phyloP scores from a whole-genome alignment of 2,113 vertebrate species.

The Melanotaenia duboulayi region DNA sequence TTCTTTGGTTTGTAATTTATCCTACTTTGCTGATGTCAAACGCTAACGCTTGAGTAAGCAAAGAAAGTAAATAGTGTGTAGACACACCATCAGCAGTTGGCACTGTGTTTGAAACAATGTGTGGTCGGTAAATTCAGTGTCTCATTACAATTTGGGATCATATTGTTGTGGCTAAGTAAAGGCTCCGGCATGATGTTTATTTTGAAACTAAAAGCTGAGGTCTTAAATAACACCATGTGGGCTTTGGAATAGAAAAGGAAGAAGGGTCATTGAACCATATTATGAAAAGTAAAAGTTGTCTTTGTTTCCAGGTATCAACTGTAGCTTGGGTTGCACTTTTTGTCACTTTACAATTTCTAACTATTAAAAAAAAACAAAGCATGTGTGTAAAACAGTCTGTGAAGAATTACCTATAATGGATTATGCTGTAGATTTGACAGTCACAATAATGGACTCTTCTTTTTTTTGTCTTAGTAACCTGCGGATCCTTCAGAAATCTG shows the following conservation, averaged over 20 bases:
- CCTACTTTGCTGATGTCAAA: constrained; percentile 67
- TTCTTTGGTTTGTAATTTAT: constrained; percentile 70
- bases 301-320: constrained; percentile 27
- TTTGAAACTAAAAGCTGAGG: constrained; percentile 59
- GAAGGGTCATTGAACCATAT: constrained; percentile 42
- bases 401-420: not conserved
- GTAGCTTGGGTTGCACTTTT: not conserved
- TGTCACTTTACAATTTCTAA: not conserved
- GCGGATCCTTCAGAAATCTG: constrained; percentile 92
- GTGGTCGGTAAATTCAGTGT: constrained; percentile 54
- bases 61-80: constrained; percentile 55
- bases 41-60: constrained; percentile 69
- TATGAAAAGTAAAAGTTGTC: constrained; percentile 12
- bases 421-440: not conserved
- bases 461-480: constrained; percentile 86
- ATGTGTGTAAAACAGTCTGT: not conserved
- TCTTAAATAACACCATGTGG: constrained; percentile 60
- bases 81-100: constrained; percentile 54
- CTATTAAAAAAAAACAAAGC: constrained; percentile 5
- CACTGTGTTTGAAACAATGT: constrained; percentile 55
- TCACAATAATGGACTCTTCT: not conserved
- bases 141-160: constrained; percentile 56
- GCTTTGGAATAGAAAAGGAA: constrained; percentile 42
- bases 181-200: constrained; percentile 61
- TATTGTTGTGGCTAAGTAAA: constrained; percentile 56